Conservation (phyloP, 2,888 invertebrate species). For the Lycia hirtaria region DNA sequence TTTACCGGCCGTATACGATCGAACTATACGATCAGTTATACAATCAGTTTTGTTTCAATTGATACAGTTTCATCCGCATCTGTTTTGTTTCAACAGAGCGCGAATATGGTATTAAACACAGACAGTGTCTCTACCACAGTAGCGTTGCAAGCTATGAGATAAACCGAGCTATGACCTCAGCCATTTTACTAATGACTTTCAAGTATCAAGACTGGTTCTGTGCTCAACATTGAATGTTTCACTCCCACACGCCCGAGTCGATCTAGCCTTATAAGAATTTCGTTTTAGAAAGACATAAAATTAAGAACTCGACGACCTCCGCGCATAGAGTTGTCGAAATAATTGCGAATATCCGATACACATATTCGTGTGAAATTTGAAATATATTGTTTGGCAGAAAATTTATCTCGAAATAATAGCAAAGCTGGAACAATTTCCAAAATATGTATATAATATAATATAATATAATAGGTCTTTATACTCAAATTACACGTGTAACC, state of each 20-base stretch:
- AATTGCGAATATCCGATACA: neutral
- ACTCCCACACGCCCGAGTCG: constrained; percentile 33
- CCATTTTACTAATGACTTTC: constrained; percentile 44
- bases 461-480: no score
- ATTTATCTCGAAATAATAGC: neutral
- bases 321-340: constrained; percentile 6
- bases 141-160: constrained; percentile 25
- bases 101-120: neutral
- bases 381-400: neutral
- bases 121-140: neutral
- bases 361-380: neutral
- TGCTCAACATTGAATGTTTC: constrained; percentile 32
- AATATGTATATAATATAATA: no score
- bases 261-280: constrained; percentile 16
- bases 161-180: constrained; percentile 50
- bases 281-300: constrained; percentile 17
- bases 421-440: no score
- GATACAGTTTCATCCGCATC: neutral
- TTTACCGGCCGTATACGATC: no score
- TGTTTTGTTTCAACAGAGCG: neutral
- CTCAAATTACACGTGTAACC: constrained; percentile 7
- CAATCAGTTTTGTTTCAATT: neutral
- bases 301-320: constrained; percentile 26
- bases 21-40: neutral
- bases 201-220: constrained; percentile 48